Evolutionary conservation across 2,888 invertebrate genomes (phyloP), one percentile per base, ranked within the genome.

Genomic region (Erebia epiphron): DNA sequence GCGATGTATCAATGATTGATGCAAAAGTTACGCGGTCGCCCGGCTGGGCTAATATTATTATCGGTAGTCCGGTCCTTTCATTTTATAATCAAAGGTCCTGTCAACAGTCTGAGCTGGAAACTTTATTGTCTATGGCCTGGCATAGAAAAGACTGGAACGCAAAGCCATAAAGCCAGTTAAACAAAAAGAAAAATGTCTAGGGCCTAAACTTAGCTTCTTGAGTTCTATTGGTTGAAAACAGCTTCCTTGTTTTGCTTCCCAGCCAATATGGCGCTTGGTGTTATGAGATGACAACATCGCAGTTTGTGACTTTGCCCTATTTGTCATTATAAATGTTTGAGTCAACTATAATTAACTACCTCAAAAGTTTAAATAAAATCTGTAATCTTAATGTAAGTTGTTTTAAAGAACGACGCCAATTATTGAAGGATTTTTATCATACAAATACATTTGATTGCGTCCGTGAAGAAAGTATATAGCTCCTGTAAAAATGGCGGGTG

Each of bases 271-370:
- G 93, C 93, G 93, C 87, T n/a, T 90, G 85, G 89, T 92, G 91
- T 92, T 92, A 88, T 91, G 90, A 91, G 91, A 92, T 93, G 93
- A 94, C 93, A 94, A 93, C 93, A 93, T 93, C 91, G 91, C 89
- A 93, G 87, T 92, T 92, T 90, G 91, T 90, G 89, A 86, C 83
- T 90, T 91, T 90, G 90, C 85, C 83, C 84, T 85, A 88, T 86
- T 91, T 90, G 88, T 91, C 88, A 86, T 85, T 83, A 79, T 82
- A 83, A 79, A 81, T 83, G 83, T 83, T 84, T 79, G 80, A 86
- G 81, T 85, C 79, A 80, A 83, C 79, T 77, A 79, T 83, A 83
- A 81, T 82, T 80, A 87, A 80, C 89, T 90, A 90, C 89, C 90
- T 91, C 89, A 87, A 75, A 81, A 79, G 81, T 89, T 87, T 86